A percentile compares a stretch with the other conserved stretches of the same genome.
phyloP scores from a whole-genome alignment of 2,888 invertebrate genomes.

The Papilio demoleus region DNA sequence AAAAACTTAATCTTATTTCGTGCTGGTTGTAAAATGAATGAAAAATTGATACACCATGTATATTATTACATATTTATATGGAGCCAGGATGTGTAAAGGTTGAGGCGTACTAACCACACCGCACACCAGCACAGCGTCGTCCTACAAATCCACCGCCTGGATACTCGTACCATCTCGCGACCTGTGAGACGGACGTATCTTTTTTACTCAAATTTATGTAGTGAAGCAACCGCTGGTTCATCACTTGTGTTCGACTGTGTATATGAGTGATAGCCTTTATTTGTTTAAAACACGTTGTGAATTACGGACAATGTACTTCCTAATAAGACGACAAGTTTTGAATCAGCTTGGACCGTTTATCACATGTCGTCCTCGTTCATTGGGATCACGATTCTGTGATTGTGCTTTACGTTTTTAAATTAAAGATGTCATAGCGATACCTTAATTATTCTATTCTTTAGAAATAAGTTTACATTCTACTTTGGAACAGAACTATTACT shows the following conservation, averaged over 20 bases:
- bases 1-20: constrained; percentile 31
- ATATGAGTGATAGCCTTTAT: constrained; percentile 1
- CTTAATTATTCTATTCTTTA: constrained; percentile 23
- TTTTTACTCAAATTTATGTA: no score
- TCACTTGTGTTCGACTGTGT: neutral
- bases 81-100: neutral
- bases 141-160: no score
- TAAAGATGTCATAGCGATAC: constrained; percentile 1
- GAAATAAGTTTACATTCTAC: no score
- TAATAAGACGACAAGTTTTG: constrained; percentile 32
- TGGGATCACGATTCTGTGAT: constrained; percentile 11
- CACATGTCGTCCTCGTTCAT: constrained; percentile 29
- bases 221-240: neutral
- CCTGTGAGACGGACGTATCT: no score
- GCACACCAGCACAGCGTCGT: neutral
- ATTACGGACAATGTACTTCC: constrained; percentile 36
- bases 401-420: constrained; percentile 17
- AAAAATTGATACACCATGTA: constrained; percentile 15
- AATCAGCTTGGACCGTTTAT: constrained; percentile 31
- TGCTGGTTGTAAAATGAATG: constrained; percentile 18
- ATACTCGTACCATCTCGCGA: no score
- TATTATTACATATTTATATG: neutral
- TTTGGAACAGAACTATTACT: no score
- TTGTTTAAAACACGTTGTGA: neutral
- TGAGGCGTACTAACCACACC: neutral